Base-by-base conservation (phyloP, 2,797 vertebrate species). In the Hoplostethus atlanticus region DNA sequence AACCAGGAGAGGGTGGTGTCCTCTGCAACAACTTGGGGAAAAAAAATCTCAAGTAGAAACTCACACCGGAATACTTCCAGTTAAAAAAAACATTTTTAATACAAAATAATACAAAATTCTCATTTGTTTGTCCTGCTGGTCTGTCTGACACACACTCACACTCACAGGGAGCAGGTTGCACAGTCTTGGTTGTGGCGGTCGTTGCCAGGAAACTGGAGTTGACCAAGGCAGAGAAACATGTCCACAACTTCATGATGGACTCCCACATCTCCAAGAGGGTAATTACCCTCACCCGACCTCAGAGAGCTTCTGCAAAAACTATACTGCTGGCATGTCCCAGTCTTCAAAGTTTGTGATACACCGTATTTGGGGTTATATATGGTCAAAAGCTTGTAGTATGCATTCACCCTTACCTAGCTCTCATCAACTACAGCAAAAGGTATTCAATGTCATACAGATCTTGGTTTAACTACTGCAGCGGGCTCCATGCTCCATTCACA, bases 211-310 rank as follows among this genome's bases (percentile, higher is more conserved):
- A 98, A 90, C 92, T 98, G 91, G 97, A 98, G 85, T 87, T 98
- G 79, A 97, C 96, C 84, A 96, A 96, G 87, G 97, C 97, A 0
- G 97, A 98, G 93, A 94, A 98, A 77, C 97, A 98, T 0, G 97
- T 98, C 16, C 97, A 98, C 90, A 98, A 98, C 91, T 98, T 98
- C 89, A 98, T 98, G 97, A 98, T 98, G 96, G 97, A 98, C 91
- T 98, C 97, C 0, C 96, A 97, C 79, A 96, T 98, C 84, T 94
- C 97, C 0, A 97, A 98, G 86, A 86, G 95, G 96, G 97, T 98
- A 92, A 95, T 90, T 16, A 16, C 15, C 21, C 40, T 6, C 12
- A 28, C 21, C 25, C 21, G 12, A 17, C 44, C 28, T 34, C 3
- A 5, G 47, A 50, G 47, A 50, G 47, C n/a, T 50, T 50, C 16